Base-by-base conservation (phyloP, 2,113 vertebrate species). In the Albula goreensis region DNA sequence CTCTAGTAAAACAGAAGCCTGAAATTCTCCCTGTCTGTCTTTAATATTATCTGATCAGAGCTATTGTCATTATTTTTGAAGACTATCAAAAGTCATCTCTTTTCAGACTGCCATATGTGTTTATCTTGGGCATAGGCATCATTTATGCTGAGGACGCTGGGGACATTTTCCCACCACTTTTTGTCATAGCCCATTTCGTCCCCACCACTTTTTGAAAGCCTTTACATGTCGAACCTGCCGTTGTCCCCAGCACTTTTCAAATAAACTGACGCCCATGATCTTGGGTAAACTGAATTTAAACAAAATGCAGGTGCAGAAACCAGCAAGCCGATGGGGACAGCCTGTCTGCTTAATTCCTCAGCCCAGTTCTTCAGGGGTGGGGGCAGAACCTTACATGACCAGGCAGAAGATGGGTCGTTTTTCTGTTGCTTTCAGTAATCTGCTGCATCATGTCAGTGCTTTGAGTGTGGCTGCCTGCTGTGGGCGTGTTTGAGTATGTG, bases 271-370 rank as follows among this genome's bases (percentile, higher is more conserved):
- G 31, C 31, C 31, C 31, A 41, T 41, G 31, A 41, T 1, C 31
- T 41, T 41, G 31, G 31, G 31, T 41, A 41, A 41, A 41, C 31
- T 41, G 31, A 41, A 41, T 41, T 41, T 41, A 25, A 70, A 2
- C 63, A n/a, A 22, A 70, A 70, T 70, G 3, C 10, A 63, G 0
- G 7, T 17, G 13, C 4, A 70, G 19, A 50, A 66, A 19, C 82
- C 63, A 74, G 13, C 19, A n/a, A 70, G 2, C 19, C 22, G 15
- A 15, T 70, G 19, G 17, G 19, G 0, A 83, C 41, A 74, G 49
- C 12, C 81, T 83, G 48, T 48, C 53, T 83, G 82, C 57, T 49
- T 83, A 49, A 63, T 83, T 83, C 31, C 82, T 83, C 57, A 66
- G 82, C 82, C 82, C 22, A 41, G 63, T 84, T 41, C 19, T 48